Evolutionary conservation across 2,797 vertebrate genomes (phyloP).

Genomic region (Gephyroberyx darwinii): DNA sequence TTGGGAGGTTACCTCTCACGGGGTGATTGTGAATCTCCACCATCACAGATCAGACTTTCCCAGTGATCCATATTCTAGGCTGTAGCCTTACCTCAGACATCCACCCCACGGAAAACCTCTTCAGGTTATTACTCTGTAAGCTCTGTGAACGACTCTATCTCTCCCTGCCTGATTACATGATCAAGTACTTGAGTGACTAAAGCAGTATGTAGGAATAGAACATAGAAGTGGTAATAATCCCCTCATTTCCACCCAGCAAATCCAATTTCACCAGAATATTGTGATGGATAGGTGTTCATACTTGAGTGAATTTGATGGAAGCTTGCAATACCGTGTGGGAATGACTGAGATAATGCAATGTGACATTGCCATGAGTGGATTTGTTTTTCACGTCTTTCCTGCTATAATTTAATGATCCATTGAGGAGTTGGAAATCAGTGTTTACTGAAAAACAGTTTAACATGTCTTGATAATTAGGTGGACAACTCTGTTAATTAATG

Average conservation of each 20-base stretch:
- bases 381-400: conserved; percentile 56
- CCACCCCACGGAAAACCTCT: conserved; percentile 39
- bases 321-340: conserved; percentile 54
- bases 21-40: conserved; percentile 62
- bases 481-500: conserved; percentile 40
- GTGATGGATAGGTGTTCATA: conserved; percentile 64
- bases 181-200: conserved; percentile 70
- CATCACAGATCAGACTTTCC: conserved; percentile 57
- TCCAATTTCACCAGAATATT: conserved; percentile 74
- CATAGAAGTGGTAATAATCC: conserved; percentile 70
- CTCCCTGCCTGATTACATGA: conserved; percentile 68
- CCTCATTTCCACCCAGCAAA: conserved; percentile 63
- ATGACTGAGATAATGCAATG: conserved; percentile 68
- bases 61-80: conserved; percentile 18
- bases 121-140: conserved; percentile 72
- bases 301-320: conserved; percentile 74
- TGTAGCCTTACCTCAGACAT: conserved; percentile 23
- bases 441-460: conserved; percentile 26
- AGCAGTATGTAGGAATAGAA: conserved; percentile 57
- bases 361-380: conserved; percentile 67
- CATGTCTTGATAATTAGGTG: conserved; percentile 40
- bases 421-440: conserved; percentile 35
- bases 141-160: conserved; percentile 68
- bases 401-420: conserved; percentile 61
- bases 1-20: conserved; percentile 34